phyloP scores from a whole-genome alignment of 2,797 vertebrate genomes.

The Cossypha niveicapilla region DNA sequence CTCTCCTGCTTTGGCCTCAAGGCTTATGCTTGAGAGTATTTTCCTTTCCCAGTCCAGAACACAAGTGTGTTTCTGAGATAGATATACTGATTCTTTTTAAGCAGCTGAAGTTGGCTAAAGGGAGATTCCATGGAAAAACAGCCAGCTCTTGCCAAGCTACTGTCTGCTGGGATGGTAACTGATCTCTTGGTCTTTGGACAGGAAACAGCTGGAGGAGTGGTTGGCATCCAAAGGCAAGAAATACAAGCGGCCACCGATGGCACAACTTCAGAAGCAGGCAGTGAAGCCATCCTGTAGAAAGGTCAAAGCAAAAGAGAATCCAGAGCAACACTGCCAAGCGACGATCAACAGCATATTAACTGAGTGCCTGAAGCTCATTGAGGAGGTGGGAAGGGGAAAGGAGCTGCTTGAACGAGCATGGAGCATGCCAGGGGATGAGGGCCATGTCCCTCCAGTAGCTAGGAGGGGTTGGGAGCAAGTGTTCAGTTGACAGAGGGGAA shows the following conservation, averaged over 20 bases:
- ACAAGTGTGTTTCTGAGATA: not conserved
- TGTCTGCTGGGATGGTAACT: not conserved
- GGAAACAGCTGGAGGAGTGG: slow-evolving; percentile 88
- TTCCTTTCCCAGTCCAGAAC: not conserved
- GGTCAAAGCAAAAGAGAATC: slow-evolving; percentile 78
- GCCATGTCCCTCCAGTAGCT: not conserved
- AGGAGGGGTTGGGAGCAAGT: not conserved
- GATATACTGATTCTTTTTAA: not conserved
- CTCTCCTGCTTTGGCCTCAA: not conserved
- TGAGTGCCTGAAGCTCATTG: slow-evolving; percentile 80
- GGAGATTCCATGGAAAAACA: not conserved
- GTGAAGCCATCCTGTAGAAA: slow-evolving; percentile 64
- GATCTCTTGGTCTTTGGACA: slow-evolving; percentile 31
- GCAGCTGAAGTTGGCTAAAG: not conserved
- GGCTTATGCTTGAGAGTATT: accelerated
- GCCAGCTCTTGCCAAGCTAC: not conserved
- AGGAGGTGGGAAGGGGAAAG: slow-evolving; percentile 73
- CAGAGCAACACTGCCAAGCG: slow-evolving; percentile 65
- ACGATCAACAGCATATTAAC: slow-evolving; percentile 76
- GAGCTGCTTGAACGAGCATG: not conserved
- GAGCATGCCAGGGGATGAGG: not conserved
- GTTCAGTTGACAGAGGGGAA: not conserved
- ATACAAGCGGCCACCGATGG: slow-evolving; percentile 91
- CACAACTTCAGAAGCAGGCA: slow-evolving; percentile 54
- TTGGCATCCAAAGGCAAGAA: slow-evolving; percentile 82